These are phyloP conservation scores for Tetramorium simillimum DNA, from an alignment of 1,140 invertebrate genomes.

Conservation along the genomic window DNA sequence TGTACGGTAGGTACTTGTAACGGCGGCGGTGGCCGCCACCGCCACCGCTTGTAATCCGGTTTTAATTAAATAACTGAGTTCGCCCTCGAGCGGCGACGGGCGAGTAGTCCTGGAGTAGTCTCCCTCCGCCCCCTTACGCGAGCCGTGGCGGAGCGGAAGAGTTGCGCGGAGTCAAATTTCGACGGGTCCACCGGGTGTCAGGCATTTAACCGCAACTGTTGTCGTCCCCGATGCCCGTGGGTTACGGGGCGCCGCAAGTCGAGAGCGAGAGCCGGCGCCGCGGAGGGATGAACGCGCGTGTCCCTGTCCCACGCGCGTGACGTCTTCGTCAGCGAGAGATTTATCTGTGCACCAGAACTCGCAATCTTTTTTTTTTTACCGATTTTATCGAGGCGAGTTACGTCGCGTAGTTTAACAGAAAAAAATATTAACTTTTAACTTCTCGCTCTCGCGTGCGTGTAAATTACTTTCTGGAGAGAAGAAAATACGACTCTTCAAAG, in stretches of 20 bases:
- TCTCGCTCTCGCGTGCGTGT: no score
- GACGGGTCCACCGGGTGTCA: slow-evolving; percentile 70
- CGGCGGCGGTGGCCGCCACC: slow-evolving; percentile 10
- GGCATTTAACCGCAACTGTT: slow-evolving; percentile 85
- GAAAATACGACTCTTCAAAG: no score
- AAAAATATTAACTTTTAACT: no score
- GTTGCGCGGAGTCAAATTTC: slow-evolving; percentile 41
- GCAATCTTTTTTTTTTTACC: not conserved
- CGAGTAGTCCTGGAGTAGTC: slow-evolving; percentile 15
- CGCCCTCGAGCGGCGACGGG: slow-evolving; percentile 36
- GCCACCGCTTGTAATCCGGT: slow-evolving; percentile 79
- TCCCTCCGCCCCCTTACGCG: slow-evolving; percentile 24
- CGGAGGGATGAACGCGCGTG: not conserved
- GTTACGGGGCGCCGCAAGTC: slow-evolving; percentile 70
- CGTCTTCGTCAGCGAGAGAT: slow-evolving; percentile 47
- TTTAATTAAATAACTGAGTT: slow-evolving; percentile 82
- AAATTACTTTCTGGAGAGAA: no score
- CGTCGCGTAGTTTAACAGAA: not conserved
- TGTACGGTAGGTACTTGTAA: slow-evolving; percentile 62
- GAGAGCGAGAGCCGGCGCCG: slow-evolving; percentile 18
- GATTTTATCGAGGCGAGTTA: not conserved
- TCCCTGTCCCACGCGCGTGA: not conserved
- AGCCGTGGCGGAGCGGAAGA: slow-evolving; percentile 27
- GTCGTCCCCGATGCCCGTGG: slow-evolving; percentile 81
- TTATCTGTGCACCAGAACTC: slow-evolving; percentile 11